Percentiles rank a stretch among this genome's conserved stretches.
Conservation (phyloP, 2,113 vertebrate genomes). For the Thamnaconus septentrionalis region DNA sequence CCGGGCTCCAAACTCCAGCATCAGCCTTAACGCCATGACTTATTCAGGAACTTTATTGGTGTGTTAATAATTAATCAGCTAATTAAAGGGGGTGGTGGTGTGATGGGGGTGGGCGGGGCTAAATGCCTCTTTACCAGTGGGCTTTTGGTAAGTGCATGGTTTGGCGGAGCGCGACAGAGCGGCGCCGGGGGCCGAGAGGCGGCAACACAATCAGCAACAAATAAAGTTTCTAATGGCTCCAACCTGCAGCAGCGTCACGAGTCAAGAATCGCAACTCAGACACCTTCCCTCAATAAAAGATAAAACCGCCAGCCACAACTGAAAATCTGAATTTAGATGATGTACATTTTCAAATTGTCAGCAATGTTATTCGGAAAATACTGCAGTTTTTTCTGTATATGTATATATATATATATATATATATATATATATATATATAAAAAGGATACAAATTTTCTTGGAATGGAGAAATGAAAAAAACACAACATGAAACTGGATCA, state of each 20-base stretch:
- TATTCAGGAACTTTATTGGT: conserved; percentile 76
- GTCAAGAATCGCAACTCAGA: no score
- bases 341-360: background rate
- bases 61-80: conserved; percentile 77
- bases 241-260: no score
- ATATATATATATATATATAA: conserved; percentile 3
- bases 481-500: no score
- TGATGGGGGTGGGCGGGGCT: conserved; percentile 43
- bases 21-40: conserved; percentile 70
- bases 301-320: no score
- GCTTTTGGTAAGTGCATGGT: conserved; percentile 78
- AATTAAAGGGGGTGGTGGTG: conserved; percentile 70
- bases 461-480: no score
- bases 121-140: conserved; percentile 72
- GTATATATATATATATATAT: background rate
- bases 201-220: no score
- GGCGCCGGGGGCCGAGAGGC: conserved; percentile 45
- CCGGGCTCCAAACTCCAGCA: conserved; percentile 60
- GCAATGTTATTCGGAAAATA: background rate
- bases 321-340: no score
- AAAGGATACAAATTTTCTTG: no score
- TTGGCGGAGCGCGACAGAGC: conserved; percentile 67
- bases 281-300: no score
- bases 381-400: background rate
- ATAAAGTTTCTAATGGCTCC: no score